phyloP scores from a whole-genome alignment of 2,113 vertebrate genomes.

The Syngnathus scovelli region DNA sequence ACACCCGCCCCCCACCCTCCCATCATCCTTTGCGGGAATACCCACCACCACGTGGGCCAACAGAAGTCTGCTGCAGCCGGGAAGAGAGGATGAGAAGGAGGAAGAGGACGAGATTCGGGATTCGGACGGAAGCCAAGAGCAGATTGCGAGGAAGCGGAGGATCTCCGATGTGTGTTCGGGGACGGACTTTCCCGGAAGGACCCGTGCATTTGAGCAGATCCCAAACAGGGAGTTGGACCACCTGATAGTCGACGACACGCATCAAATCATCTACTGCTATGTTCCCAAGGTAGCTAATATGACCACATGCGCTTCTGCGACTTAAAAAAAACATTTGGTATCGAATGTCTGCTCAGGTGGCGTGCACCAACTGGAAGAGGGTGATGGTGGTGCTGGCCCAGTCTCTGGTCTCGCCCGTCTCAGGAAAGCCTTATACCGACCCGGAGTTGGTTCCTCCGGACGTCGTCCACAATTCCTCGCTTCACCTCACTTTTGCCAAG shows the following conservation, averaged over 20 bases:
- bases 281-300: conserved; percentile 81
- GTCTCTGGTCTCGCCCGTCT: conserved; percentile 73
- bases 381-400: conserved; percentile 88
- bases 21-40: not conserved
- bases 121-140: conserved; percentile 39
- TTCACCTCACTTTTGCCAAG: conserved; percentile 79
- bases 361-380: conserved; percentile 95
- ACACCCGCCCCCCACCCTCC: not conserved
- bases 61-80: not conserved
- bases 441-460: conserved; percentile 78
- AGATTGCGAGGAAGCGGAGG: conserved; percentile 74
- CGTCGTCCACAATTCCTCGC: conserved; percentile 82
- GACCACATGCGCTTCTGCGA: not conserved
- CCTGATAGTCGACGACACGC: conserved; percentile 88
- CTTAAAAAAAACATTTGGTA: no score
- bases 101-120: not conserved
- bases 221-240: conserved; percentile 71
- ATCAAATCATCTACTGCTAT: conserved; percentile 90
- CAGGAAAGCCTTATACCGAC: conserved; percentile 64
- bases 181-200: conserved; percentile 70
- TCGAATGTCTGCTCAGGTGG: conserved; percentile 69
- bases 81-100: conserved; percentile 13
- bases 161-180: conserved; percentile 77
- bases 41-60: not conserved
- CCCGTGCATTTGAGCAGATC: conserved; percentile 80